phyloP scores from a whole-genome alignment of 2,888 invertebrate genomes.

The Drosophila mimetica region DNA sequence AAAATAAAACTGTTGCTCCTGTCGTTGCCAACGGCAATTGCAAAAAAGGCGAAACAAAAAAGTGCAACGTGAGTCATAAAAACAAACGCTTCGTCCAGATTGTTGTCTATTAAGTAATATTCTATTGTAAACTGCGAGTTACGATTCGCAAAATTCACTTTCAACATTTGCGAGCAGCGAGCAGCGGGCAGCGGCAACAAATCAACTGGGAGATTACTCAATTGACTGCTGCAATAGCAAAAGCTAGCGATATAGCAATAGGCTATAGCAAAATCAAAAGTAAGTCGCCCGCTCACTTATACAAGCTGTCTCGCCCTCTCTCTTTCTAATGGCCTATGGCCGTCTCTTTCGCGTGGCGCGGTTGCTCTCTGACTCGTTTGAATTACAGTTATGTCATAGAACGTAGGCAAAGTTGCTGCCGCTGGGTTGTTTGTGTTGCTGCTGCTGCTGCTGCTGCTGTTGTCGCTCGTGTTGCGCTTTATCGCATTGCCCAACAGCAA shows the following conservation, averaged over 20 bases:
- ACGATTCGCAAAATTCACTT: conserved; percentile 70
- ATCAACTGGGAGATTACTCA: conserved; percentile 64
- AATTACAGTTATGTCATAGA: conserved; percentile 79
- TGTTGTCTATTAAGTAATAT: conserved; percentile 73
- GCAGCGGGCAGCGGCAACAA: conserved; percentile 38
- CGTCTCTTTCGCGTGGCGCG: conserved; percentile 25
- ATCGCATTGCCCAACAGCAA: conserved; percentile 45
- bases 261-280: conserved; percentile 62
- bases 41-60: conserved; percentile 12
- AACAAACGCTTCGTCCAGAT: conserved; percentile 41
- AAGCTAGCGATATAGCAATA: conserved; percentile 11
- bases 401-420: conserved; percentile 64
- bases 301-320: conserved; percentile 25
- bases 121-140: conserved; percentile 70
- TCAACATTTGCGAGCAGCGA: conserved; percentile 67
- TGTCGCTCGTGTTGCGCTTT: conserved; percentile 52
- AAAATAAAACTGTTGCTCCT: conserved; percentile 10
- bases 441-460: conserved; percentile 43
- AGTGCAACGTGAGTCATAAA: conserved; percentile 45
- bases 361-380: conserved; percentile 64
- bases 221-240: conserved; percentile 56
- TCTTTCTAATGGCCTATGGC: conserved; percentile 27
- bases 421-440: conserved; percentile 9
- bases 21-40: conserved; percentile 41
- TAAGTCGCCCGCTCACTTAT: conserved; percentile 65